phyloP scores from a whole-genome alignment of 2,113 vertebrate species.

The Marmota monax region DNA sequence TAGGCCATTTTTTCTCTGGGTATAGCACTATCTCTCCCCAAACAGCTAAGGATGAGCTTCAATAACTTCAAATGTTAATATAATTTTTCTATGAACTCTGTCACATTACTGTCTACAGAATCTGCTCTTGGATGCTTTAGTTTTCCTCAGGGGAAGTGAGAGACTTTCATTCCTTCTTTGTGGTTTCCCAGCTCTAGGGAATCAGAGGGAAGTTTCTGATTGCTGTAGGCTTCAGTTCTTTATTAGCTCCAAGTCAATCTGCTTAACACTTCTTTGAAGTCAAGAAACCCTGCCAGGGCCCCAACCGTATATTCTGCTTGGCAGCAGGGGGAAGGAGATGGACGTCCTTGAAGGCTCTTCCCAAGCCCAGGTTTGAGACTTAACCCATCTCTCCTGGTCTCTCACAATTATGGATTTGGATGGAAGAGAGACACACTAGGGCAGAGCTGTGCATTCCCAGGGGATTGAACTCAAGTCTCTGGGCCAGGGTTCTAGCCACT shows the following conservation, averaged over 20 bases:
- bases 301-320: too few species aligned
- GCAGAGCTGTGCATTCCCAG: background rate
- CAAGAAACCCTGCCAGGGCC: background rate
- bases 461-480: background rate
- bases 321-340: background rate
- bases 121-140: background rate
- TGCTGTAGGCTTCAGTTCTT: background rate
- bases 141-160: background rate
- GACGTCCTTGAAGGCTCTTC: background rate
- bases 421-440: background rate
- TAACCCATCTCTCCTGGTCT: background rate
- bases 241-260: background rate
- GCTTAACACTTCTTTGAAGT: slow-evolving; percentile 16
- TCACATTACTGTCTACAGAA: background rate
- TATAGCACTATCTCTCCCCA: background rate
- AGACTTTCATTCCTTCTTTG: slow-evolving; percentile 40
- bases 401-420: background rate
- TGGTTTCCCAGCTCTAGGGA: background rate
- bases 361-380: background rate
- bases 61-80: background rate
- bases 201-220: background rate
- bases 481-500: background rate
- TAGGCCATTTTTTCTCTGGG: background rate
- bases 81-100: background rate
- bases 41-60: slow-evolving; percentile 1